Evolutionary conservation across 2,888 invertebrate genomes (phyloP).

Genomic region (Noctua pronuba): DNA sequence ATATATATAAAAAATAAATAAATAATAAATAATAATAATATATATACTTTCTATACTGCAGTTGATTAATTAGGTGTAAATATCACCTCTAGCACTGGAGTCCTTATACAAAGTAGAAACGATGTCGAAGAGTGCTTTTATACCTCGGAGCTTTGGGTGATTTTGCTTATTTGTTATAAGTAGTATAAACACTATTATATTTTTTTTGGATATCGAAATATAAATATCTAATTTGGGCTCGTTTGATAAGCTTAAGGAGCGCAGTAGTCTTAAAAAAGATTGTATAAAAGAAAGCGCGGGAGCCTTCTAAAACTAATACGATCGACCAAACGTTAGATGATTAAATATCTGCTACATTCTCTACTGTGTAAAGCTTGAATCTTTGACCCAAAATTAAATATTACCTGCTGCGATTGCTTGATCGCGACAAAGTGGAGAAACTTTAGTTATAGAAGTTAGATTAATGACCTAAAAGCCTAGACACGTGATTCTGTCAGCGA

Average conservation of each 20-base stretch:
- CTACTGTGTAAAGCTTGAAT: not conserved
- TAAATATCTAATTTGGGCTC: not conserved
- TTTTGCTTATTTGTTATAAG: not conserved
- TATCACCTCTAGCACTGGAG: not conserved
- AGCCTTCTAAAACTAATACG: not conserved
- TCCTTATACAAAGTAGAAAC: not conserved
- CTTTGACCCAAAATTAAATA: conserved; percentile 2
- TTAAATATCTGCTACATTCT: not conserved
- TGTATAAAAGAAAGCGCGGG: not conserved
- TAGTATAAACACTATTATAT: not conserved
- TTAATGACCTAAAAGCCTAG: conserved; percentile 2
- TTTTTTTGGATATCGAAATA: not conserved
- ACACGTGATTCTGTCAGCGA: not conserved
- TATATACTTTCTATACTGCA: not conserved
- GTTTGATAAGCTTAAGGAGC: not conserved
- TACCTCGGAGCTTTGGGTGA: not conserved
- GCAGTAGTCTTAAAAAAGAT: not conserved
- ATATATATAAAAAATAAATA: too few species aligned
- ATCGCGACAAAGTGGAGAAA: not conserved
- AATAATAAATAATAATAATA: too few species aligned
- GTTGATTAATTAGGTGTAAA: not conserved
- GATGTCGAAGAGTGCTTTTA: not conserved
- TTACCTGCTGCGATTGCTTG: not conserved
- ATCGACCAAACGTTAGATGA: not conserved
- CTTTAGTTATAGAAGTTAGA: conserved; percentile 8